Evolutionary conservation across 1,140 invertebrate genomes (phyloP), one percentile per base, ranked within the genome.

Genomic region (Diachasmimorpha longicaudata): DNA sequence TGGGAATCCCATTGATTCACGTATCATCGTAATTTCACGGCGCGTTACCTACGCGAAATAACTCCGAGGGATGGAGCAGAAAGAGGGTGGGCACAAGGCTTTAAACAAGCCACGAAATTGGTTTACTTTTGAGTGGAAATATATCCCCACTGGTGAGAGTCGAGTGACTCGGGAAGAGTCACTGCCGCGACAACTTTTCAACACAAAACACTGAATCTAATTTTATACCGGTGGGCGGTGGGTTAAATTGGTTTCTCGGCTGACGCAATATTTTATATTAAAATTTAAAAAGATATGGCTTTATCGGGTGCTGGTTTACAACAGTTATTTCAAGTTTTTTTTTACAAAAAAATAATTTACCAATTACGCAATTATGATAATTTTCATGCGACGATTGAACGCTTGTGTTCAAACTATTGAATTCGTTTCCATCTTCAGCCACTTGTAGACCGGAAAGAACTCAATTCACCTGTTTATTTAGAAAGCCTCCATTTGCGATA

Each of bases 11-110:
- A 87, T 88, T 88, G 86, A 88, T 88, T 88, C 86, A 85, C 85
- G 85, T 86, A 87, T 87, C 87, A 88, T 87, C 86, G 86, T 89
- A 88, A 89, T 89, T 89, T 89, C 87, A 88, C 87, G 87, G 86
- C 85, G 86, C 87, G 87, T 89, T 89, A 88, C 86, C 85, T 88
- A 87, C 84, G 85, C 85, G 86, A 88, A 88, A 87, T 88, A 86
- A 88, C 86, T 87, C 83, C 81, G 77, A 84, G 85, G 86, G 85
- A 80, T 75, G 73, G 77, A 78, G 78, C 78, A 74, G 73, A 21
- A 37, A n/a, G 66, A 37, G 36, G 78, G 82, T 80, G 76, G 79
- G 78, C 82, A 82, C 84, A 82, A 83, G 77, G 83, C 85, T 87
- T 87, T 87, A 86, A 88, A 88, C 84, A 88, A 88, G 85, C 86